Conservation (phyloP, 1,140 invertebrate species). For the Panulirus ornatus region DNA sequence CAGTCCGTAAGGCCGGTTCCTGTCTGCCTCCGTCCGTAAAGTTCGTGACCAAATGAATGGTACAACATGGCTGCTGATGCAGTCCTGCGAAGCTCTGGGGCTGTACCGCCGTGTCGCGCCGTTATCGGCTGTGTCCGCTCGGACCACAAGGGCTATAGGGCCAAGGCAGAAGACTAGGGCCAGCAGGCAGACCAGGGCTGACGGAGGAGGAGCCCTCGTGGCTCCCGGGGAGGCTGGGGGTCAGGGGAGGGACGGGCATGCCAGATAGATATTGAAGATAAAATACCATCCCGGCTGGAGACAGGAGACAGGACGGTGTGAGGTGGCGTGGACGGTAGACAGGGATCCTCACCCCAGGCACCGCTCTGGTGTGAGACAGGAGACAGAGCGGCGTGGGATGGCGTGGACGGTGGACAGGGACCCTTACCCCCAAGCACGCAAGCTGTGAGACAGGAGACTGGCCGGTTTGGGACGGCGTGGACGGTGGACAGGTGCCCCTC, state of each 20-base stretch:
- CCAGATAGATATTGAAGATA: conserved; percentile 65
- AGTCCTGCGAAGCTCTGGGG: background rate
- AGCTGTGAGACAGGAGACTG: too few relatives aligned
- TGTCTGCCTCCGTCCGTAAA: background rate
- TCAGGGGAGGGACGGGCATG: background rate
- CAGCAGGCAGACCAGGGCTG: background rate
- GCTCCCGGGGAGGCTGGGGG: background rate
- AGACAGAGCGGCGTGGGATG: too few relatives aligned
- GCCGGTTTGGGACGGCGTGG: too few relatives aligned
- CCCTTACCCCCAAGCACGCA: too few relatives aligned
- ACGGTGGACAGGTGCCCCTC: too few relatives aligned
- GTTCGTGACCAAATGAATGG: conserved; percentile 48
- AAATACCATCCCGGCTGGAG: conserved; percentile 40
- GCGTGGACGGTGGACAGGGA: too few relatives aligned
- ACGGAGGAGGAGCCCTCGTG: background rate
- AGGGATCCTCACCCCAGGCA: too few relatives aligned
- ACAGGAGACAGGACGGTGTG: conserved; percentile 41
- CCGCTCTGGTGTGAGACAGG: too few relatives aligned
- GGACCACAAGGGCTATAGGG: too few relatives aligned
- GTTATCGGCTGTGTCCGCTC: too few relatives aligned
- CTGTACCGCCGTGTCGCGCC: too few relatives aligned
- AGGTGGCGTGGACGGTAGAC: background rate
- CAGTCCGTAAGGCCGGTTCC: background rate
- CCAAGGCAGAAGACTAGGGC: too few relatives aligned
- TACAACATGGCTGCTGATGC: conserved; percentile 31